Percentiles rank a stretch among this genome's conserved stretches.
Evolutionary conservation across 2,888 invertebrate species (phyloP).

Genomic region (Meiosimyza platycephala): DNA sequence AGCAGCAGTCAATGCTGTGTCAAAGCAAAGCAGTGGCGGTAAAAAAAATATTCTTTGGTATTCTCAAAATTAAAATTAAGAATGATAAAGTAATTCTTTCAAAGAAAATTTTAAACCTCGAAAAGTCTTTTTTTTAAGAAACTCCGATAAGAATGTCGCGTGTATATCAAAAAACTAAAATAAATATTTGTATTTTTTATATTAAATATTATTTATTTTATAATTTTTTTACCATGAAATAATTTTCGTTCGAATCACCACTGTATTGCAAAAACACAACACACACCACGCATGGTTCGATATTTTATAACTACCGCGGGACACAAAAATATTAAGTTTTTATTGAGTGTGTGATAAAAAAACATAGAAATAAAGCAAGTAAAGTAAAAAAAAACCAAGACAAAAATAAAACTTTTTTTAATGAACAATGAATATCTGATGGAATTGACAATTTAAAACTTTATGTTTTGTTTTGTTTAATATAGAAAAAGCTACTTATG

Average conservation of each 20-base stretch:
- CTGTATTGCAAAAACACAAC: neutral
- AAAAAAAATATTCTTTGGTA: neutral
- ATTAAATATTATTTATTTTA: too few relatives aligned
- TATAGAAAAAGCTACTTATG: too few relatives aligned
- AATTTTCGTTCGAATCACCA: neutral
- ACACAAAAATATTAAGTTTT: neutral
- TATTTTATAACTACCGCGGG: constrained; percentile 4
- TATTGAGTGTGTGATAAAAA: neutral
- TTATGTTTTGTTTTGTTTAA: too few relatives aligned
- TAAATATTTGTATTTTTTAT: too few relatives aligned
- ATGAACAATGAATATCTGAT: too few relatives aligned
- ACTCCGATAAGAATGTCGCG: too few relatives aligned
- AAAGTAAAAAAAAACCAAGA: neutral
- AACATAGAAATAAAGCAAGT: neutral
- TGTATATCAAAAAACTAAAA: too few relatives aligned
- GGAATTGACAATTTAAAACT: too few relatives aligned
- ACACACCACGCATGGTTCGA: neutral
- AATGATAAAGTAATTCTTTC: too few relatives aligned
- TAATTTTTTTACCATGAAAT: neutral
- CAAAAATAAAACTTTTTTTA: neutral
- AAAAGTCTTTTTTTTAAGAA: too few relatives aligned
- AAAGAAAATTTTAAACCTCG: too few relatives aligned
- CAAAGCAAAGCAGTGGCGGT: neutral
- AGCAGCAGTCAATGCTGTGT: neutral
- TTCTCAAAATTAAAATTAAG: too few relatives aligned